Base-by-base conservation (phyloP, 2,797 vertebrate genomes). In the Scarus forsteni region DNA sequence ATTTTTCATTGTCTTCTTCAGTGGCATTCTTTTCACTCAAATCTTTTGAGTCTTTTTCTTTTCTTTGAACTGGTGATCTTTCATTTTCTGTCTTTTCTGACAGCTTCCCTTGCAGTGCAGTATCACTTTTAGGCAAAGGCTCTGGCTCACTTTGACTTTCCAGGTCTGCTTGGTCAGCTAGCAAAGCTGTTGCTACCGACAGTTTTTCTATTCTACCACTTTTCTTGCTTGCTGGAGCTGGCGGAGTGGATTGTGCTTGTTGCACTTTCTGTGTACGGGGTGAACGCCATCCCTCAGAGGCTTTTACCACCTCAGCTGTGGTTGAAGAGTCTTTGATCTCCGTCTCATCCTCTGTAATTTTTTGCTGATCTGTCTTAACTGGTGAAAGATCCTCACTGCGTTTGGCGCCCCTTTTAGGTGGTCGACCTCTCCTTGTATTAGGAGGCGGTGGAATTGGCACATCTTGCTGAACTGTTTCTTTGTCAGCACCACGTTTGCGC, bases 281-380 rank as follows among this genome's bases (percentile, higher is more conserved):
- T 51, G 97, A 98, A 16, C 96, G 93, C 97, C 97, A 97, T 0
- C 96, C 97, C 66, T 99, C 98, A 3, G 90, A 74, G 16, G 92
- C 81, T 86, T 96, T 99, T 8, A 88, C 85, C 48, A 90, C 83
- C 64, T 99, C 98, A 0, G 66, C 72, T 0, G 85, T 42, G 44
- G 70, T 77, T 63, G 81, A 79, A 15, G 71, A 70, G 35, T 98
- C 97, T 84, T 95, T 97, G 7, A 58, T 75, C 58, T 98, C 96
- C 0, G 83, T 27, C 43, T 97, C 95, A 7, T 96, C 95, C 53
- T 97, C 96, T 7, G 79, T 82, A 0, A 56, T 68, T 84, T 96
- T 96, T 34, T 92, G 88, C 0, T 85, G 88, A 57, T 97, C 96
- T 0, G 43, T 81, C 80, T 98, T 97, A 59, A 94, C 72, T 0